Percentiles rank a stretch among this genome's conserved stretches.
Evolutionary conservation across 2,888 invertebrate genomes (phyloP).

Genomic region (Crepidodera aurea): DNA sequence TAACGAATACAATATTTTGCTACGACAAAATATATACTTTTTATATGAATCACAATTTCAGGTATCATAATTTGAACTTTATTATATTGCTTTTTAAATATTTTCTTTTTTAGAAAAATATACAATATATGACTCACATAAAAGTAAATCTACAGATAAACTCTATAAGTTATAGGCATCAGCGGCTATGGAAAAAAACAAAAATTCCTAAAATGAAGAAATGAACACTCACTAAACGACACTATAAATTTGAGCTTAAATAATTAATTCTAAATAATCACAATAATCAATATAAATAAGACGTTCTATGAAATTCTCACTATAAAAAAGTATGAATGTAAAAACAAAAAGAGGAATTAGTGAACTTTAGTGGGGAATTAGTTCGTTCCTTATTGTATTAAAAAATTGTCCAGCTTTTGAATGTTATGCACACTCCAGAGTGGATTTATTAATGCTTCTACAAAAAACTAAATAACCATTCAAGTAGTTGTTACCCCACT

Average conservation of each 20-base stretch:
- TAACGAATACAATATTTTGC: conserved; percentile 19
- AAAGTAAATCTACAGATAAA: conserved; percentile 20
- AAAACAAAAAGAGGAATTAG: conserved; percentile 36
- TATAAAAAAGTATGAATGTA: conserved; percentile 41
- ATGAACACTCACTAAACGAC: conserved; percentile 44
- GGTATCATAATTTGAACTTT: conserved; percentile 3
- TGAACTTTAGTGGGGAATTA: not conserved
- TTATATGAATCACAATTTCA: conserved; percentile 19
- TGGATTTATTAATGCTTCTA: too few relatives aligned
- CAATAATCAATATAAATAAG: conserved; percentile 49
- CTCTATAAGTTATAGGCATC: conserved; percentile 16
- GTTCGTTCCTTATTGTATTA: not conserved
- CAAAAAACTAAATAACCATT: too few relatives aligned
- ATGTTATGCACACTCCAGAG: not conserved
- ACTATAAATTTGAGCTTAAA: conserved; percentile 48
- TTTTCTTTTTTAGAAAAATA: not conserved
- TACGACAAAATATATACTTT: conserved; percentile 21
- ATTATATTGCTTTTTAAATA: conserved; percentile 2
- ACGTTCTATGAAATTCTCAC: conserved; percentile 50
- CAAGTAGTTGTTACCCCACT: not conserved
- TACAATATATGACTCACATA: not conserved
- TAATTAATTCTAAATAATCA: conserved; percentile 49
- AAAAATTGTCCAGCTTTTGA: too few relatives aligned
- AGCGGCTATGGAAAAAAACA: conserved; percentile 32
- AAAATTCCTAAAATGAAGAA: too few relatives aligned